These are phyloP conservation scores for Proteles cristata DNA, from an alignment of 2,113 vertebrate genomes.

Conservation along the genomic window DNA sequence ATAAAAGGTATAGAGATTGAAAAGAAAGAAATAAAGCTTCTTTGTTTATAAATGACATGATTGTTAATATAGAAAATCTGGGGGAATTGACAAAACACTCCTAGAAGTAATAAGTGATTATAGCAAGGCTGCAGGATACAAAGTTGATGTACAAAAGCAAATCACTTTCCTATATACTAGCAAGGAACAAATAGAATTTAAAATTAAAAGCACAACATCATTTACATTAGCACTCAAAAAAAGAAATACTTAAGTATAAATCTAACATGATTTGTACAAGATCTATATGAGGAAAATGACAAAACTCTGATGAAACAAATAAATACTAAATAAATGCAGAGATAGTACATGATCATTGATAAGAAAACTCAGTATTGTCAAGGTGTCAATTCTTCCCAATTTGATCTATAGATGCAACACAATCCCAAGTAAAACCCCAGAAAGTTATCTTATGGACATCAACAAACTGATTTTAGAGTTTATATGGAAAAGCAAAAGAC, in stretches of 20 bases:
- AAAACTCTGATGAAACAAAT: background rate
- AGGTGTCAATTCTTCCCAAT: background rate
- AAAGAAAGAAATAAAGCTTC: background rate
- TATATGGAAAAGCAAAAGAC: background rate
- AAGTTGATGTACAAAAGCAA: background rate
- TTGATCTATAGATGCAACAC: background rate
- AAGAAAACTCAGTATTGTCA: background rate
- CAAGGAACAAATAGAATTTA: background rate
- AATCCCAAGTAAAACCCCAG: background rate
- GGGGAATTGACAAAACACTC: background rate
- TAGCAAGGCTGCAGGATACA: background rate
- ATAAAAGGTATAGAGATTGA: background rate
- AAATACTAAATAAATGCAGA: background rate
- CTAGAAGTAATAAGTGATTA: background rate
- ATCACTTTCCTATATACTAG: background rate
- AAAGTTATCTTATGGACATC: background rate
- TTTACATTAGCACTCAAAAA: background rate
- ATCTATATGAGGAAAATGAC: background rate
- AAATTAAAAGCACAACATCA: background rate
- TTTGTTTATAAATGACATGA: background rate
- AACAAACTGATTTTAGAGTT: background rate
- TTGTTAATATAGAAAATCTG: background rate
- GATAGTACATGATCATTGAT: background rate
- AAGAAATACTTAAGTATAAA: background rate
- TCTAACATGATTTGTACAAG: background rate